Conservation (phyloP, 2,888 invertebrate genomes). For the Linnaemya vulpina region DNA sequence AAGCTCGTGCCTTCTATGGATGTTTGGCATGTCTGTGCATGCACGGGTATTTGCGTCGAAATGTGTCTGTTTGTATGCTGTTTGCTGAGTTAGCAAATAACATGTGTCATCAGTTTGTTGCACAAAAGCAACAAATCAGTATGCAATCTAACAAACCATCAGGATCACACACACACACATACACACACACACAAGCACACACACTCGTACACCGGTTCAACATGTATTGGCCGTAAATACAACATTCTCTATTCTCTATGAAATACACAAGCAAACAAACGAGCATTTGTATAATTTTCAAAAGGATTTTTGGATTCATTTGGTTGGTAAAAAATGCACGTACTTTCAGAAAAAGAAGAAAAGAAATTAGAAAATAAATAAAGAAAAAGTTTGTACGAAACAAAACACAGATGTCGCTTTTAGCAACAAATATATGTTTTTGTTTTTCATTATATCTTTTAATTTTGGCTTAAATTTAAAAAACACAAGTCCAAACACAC, state of each 20-base stretch:
- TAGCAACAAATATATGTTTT: constrained; percentile 55
- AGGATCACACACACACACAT: constrained; percentile 35
- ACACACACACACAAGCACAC: too few relatives aligned
- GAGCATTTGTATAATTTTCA: constrained; percentile 42
- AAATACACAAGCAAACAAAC: constrained; percentile 11
- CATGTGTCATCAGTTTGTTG: constrained; percentile 72
- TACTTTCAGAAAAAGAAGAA: constrained; percentile 41
- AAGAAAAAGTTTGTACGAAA: constrained; percentile 47
- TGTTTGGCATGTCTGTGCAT: neutral
- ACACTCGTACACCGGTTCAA: constrained; percentile 22
- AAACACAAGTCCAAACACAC: constrained; percentile 64
- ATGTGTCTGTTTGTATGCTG: constrained; percentile 49
- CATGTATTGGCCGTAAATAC: constrained; percentile 51
- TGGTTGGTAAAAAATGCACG: constrained; percentile 69
- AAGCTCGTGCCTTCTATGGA: neutral
- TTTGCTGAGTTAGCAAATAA: constrained; percentile 69
- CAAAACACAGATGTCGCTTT: constrained; percentile 72
- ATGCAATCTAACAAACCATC: constrained; percentile 72
- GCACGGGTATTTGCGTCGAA: constrained; percentile 12
- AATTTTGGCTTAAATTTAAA: constrained; percentile 50
- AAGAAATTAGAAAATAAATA: constrained; percentile 33
- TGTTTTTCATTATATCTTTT: constrained; percentile 28
- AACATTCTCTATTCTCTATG: constrained; percentile 39
- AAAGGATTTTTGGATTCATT: constrained; percentile 57
- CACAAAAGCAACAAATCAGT: constrained; percentile 72